Conservation (phyloP, 2,113 vertebrate species). For the Sclerurus mexicanus region DNA sequence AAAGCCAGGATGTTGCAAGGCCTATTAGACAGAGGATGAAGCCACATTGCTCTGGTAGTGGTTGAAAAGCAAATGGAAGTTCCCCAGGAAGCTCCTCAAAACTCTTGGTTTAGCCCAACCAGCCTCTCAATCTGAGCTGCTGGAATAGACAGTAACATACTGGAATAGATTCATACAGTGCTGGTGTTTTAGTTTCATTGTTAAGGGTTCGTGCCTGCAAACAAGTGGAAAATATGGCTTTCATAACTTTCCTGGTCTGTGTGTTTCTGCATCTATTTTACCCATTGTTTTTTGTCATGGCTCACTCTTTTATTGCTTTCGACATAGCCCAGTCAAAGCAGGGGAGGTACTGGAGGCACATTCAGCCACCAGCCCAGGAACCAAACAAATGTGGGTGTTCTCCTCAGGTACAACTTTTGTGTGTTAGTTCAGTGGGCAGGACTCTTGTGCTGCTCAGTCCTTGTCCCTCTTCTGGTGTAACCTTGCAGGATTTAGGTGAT, state of each 20-base stretch:
- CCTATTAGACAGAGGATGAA: neutral
- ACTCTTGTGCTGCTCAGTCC: neutral
- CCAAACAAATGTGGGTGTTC: neutral
- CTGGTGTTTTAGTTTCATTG: neutral
- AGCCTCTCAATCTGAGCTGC: neutral
- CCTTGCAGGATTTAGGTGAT: neutral
- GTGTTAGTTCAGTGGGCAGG: neutral
- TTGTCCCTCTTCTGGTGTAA: neutral
- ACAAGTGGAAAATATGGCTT: neutral
- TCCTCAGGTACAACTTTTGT: neutral
- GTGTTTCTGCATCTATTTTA: neutral
- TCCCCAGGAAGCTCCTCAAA: neutral
- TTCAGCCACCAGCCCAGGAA: neutral
- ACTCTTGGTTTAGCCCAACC: neutral
- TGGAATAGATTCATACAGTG: neutral
- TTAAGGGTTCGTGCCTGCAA: neutral
- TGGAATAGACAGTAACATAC: neutral
- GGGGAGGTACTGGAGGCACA: neutral
- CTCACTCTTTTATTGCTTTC: neutral
- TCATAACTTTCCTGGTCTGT: neutral
- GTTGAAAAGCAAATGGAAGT: neutral
- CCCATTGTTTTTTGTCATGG: neutral
- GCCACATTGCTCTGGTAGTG: neutral
- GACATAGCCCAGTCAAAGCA: neutral
- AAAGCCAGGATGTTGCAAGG: neutral